phyloP scores from a whole-genome alignment of 53 echinoderm and acorn worm species.

The Astropecten irregularis region DNA sequence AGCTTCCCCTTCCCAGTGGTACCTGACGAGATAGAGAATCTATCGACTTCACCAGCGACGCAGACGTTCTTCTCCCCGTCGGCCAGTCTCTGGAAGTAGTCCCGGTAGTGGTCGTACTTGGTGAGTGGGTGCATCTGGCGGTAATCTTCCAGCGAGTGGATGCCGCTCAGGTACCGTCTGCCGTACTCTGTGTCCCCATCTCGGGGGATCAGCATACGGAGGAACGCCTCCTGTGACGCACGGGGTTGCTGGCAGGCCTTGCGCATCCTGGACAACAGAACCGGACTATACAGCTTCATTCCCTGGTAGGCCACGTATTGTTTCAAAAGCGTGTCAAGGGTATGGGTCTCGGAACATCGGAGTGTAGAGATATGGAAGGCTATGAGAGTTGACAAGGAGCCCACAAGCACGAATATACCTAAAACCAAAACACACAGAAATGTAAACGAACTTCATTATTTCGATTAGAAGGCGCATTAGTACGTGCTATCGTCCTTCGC shows the following conservation, averaged over 20 bases:
- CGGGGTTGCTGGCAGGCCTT: constrained; percentile 6
- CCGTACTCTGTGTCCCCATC: constrained; percentile 25
- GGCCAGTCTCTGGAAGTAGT: constrained; percentile 44
- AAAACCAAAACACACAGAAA: too few species aligned
- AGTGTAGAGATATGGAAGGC: constrained; percentile 41
- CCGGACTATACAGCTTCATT: neutral
- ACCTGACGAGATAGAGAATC: constrained; percentile 65
- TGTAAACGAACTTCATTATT: too few species aligned
- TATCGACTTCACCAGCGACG: neutral
- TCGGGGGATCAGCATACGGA: constrained; percentile 19
- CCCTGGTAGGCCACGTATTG: neutral
- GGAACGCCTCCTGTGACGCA: constrained; percentile 19
- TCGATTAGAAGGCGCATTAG: too few species aligned
- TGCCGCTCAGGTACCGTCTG: too few species aligned
- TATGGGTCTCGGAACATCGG: constrained; percentile 16
- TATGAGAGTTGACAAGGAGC: neutral
- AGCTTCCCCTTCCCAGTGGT: constrained; percentile 69
- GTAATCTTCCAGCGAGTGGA: constrained; percentile 17
- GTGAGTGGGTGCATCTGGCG: constrained; percentile 53
- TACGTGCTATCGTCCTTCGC: too few species aligned
- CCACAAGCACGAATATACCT: too few species aligned
- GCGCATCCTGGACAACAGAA: neutral
- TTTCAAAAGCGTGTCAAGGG: constrained; percentile 12
- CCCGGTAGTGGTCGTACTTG: constrained; percentile 53
- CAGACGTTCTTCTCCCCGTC: constrained; percentile 65